Base-by-base conservation (phyloP, 2,888 invertebrate species). In the Heliconius erato region DNA sequence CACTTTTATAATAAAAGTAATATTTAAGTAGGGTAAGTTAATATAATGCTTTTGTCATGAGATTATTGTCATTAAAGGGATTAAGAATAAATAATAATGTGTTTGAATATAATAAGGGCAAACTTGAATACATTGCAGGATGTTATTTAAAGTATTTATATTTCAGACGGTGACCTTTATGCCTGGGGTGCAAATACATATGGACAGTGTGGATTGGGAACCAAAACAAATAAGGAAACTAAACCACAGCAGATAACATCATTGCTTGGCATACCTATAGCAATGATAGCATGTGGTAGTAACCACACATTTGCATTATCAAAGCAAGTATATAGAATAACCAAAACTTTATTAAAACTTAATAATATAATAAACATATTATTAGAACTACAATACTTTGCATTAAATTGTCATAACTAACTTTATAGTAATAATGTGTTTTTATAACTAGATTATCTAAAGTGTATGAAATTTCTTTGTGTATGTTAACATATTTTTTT, bases 111-210 rank as follows among this genome's bases (percentile, higher is more conserved):
- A 28, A 28, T 28, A 49, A 54, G 6, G 54, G 59, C 23, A 11
- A 59, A 23, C 59, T 59, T 59, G 19, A 23, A 9, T 59, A 23
- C 7, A 23, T 59, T 59, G 9, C n/a, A 11, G 63, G n/a, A n/a
- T 63, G 54, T 28, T 16, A 67, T 67, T 67, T 14, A 44, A 71
- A 44, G 14, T 40, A 44, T 71, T 71, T 6, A 40, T 14, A 26
- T 71, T 94, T 84, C 92, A 97, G 98, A 97, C 95, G 99, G 99
- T 69, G 98, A 98, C 88, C 92, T 99, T n/a, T 98, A 97, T 91
- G 92, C 98, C 0, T 99, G 98, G 98, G 99, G 99, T 72, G 97
- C 97, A 65, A 99, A 99, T 89, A 96, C 96, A 82, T 97, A 97
- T 90, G 98, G 99, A 0, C 98, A 99, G 90, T 96, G 98, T 84